Evolutionary conservation across 2,113 vertebrate genomes (phyloP).

Genomic region (Acrocephalus arundinaceus): DNA sequence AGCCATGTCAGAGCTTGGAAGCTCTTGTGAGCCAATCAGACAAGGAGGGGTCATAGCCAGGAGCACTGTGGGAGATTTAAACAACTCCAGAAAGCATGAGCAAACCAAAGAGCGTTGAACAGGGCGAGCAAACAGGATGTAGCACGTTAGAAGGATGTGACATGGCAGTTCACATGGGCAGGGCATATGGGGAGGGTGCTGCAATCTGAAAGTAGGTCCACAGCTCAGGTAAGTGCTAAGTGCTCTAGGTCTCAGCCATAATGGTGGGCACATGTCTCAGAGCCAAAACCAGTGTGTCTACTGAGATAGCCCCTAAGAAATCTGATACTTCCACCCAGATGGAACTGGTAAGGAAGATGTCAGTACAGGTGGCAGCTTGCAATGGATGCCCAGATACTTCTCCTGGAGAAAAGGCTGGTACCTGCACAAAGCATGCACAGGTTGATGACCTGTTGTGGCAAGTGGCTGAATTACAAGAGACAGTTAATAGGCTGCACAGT

Average conservation of each 20-base stretch:
- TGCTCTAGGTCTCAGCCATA: neutral
- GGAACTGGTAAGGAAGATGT: neutral
- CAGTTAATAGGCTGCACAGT: neutral
- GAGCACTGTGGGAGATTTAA: neutral
- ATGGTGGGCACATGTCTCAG: neutral
- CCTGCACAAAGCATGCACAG: neutral
- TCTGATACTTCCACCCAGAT: neutral
- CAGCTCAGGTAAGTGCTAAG: neutral
- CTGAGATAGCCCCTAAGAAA: neutral
- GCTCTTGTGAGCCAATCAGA: neutral
- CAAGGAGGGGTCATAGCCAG: neutral
- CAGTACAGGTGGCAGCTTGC: neutral
- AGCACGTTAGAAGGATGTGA: neutral
- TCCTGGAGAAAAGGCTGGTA: neutral
- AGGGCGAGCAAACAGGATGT: neutral
- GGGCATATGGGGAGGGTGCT: neutral
- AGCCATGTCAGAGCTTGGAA: neutral
- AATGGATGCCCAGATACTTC: neutral
- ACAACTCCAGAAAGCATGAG: neutral
- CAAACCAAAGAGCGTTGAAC: neutral
- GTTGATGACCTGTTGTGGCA: neutral
- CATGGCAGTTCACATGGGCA: neutral
- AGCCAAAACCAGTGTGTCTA: neutral
- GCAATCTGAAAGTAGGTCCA: neutral
- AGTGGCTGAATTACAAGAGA: neutral